Evolutionary conservation across 2,797 vertebrate species (phyloP).

Genomic region (Sternotherus odoratus): DNA sequence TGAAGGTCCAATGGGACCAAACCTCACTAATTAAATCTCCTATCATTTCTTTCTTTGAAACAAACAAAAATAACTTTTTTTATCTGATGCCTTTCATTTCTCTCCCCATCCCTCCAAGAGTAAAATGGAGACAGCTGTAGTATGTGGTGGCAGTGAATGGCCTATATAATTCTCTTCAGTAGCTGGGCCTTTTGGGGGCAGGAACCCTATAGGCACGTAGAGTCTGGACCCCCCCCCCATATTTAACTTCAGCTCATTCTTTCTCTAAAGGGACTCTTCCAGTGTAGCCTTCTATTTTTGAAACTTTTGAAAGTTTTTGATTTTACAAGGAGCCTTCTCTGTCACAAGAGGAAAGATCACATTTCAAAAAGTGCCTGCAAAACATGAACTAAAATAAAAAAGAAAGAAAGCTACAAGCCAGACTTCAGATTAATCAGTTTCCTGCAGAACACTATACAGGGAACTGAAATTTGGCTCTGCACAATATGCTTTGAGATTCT

Average conservation of each 20-base stretch:
- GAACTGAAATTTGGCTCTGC: constrained; percentile 18
- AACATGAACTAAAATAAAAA: not conserved
- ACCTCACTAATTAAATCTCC: not conserved
- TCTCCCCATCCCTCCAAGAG: not conserved
- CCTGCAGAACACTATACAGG: not conserved
- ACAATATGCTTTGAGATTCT: not conserved
- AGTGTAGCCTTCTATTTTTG: not conserved
- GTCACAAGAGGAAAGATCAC: not conserved
- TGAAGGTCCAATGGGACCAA: not conserved
- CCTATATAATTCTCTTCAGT: not conserved
- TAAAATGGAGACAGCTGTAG: not conserved
- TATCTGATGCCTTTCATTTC: not conserved
- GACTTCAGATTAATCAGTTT: constrained; percentile 1
- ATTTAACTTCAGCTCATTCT: not conserved
- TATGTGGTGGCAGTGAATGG: not conserved
- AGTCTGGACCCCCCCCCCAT: not conserved
- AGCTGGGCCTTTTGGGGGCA: not conserved
- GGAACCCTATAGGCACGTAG: not conserved
- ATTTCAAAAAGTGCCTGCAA: not conserved
- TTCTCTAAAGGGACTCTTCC: not conserved
- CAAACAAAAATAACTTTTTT: not conserved
- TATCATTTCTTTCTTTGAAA: not conserved
- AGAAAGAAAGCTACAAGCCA: not conserved
- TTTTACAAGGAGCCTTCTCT: not conserved
- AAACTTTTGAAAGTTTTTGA: not conserved